Conservation (phyloP, 2,888 invertebrate species). For the Athalia rosae region DNA sequence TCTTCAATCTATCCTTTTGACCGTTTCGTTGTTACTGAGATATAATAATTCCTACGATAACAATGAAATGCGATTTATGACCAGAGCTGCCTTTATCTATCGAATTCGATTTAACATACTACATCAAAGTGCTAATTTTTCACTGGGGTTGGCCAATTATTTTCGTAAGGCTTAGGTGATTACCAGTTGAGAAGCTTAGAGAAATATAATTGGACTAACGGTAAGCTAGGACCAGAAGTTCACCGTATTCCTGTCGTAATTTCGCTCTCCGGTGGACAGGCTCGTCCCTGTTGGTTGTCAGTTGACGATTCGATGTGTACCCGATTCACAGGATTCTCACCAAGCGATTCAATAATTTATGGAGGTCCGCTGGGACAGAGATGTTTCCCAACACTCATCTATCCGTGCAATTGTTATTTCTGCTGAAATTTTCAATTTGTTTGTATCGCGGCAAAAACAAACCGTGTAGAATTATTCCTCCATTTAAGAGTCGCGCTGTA, state of each 20-base stretch:
- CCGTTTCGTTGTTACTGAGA: too few species aligned
- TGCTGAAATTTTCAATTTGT: too few species aligned
- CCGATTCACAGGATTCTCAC: neutral
- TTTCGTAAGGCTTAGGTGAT: slow-evolving; percentile 18
- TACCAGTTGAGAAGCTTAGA: slow-evolving; percentile 17
- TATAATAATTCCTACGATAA: too few species aligned
- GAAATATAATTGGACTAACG: slow-evolving; percentile 35
- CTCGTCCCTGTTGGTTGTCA: slow-evolving; percentile 10
- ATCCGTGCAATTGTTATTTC: too few species aligned
- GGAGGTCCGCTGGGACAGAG: too few species aligned
- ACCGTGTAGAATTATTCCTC: too few species aligned
- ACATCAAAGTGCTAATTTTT: slow-evolving; percentile 1
- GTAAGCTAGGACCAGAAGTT: slow-evolving; percentile 32
- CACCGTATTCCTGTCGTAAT: slow-evolving; percentile 20
- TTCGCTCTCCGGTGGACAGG: slow-evolving; percentile 21
- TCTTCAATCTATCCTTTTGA: neutral
- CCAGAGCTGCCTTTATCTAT: too few species aligned
- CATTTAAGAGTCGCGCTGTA: too few species aligned
- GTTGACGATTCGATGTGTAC: slow-evolving; percentile 25
- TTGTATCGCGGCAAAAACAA: too few species aligned
- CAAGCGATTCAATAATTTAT: slow-evolving; percentile 20
- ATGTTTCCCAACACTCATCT: too few species aligned
- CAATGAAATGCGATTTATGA: too few species aligned
- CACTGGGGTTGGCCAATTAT: slow-evolving; percentile 5
- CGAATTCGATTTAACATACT: neutral